Evolutionary conservation across 2,113 vertebrate species (phyloP), one percentile per base, ranked within the genome.

Genomic region (Ailurus styani): DNA sequence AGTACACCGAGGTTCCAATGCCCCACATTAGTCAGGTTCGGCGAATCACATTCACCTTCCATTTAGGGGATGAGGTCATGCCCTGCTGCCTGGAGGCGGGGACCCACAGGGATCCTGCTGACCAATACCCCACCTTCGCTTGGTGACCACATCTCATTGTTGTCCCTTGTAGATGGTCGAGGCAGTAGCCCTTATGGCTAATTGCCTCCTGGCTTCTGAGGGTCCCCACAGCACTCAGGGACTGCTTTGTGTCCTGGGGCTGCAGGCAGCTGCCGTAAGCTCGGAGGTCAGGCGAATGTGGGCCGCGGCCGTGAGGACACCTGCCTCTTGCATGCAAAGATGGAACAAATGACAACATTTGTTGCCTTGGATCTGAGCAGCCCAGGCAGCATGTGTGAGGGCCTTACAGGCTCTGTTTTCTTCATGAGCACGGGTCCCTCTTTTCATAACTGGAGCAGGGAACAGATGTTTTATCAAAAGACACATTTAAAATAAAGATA

Each of bases 401-500:
- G 97, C 96, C 98, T 98, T 91, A 52, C 47, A 84, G 98, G 92
- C 97, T 97, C 97, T 96, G 97, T 98, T 98, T 98, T 97, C 97
- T 97, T 98, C 95, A 9, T 96, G 95, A 96, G 97, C 93, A 79
- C 37, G 97, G 96, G 90, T 98, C 90, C 98, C 98, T 98, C 98
- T 99, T 99, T 99, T 99, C 97, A 99, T 98, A 99, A 99, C 97
- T 98, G 97, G 98, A 99, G 98, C 97, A 98, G 96, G 98, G 98
- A 99, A 99, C 99, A 99, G 99, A 99, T 99, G 99, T 99, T 99
- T 98, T 98, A 99, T 99, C 98, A 99, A 99, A 99, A 99, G 98
- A 98, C 98, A 99, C 98, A 98, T 99, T 99, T 99, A 98, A 99
- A 99, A 98, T 98, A 99, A 99, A 99, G 98, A 99, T 99, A 99